Evolutionary conservation across 2,797 vertebrate genomes (phyloP), one percentile per base, ranked within the genome.

Genomic region (Coluber constrictor): DNA sequence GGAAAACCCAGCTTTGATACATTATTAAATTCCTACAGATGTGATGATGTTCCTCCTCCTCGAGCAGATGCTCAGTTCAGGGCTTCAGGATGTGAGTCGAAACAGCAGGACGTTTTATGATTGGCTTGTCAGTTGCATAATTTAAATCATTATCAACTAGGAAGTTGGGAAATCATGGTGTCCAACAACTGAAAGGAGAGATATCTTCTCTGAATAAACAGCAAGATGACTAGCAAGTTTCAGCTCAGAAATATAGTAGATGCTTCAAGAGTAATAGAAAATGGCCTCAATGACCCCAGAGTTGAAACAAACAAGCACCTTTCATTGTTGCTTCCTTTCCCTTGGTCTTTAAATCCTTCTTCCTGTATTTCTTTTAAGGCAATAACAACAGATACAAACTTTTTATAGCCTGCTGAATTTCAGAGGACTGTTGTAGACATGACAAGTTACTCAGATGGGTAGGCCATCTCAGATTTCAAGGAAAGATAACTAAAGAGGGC

Each of bases 81-180:
- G 43, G 79, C 51, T 55, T 93, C 20, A 11, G 70, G 93, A 60
- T 63, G 3, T 16, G 90, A 79, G 29, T 29, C 61, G 25, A 18
- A 93, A 60, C 3, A 20, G 0, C 0, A 93, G 88, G 83, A 79
- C 47, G 5, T 92, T 47, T 74, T 91, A 18, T 51, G 47, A 32
- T 93, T 13, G 83, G 66, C 61, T 90, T 90, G n/a, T 29, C 0
- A 7, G 83, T 51, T 93, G 43, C 94, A 79, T 91, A 23, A 90
- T 7, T 89, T 94, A 94, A 95, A 95, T 15, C 37, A 60, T 92
- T 32, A 91, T 88, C 95, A 32, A 5, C 32, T 88, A 32, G 66
- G 51, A 93, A 94, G 87, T 93, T 95, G 94, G 95, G 90, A 93
- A 96, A 95, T 94, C 87, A 96, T 89, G 60, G 91, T 90, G 93